Evolutionary conservation across 2,797 vertebrate genomes (phyloP), one percentile per base, ranked within the genome.

Genomic region (Sebastolobus altivelis): DNA sequence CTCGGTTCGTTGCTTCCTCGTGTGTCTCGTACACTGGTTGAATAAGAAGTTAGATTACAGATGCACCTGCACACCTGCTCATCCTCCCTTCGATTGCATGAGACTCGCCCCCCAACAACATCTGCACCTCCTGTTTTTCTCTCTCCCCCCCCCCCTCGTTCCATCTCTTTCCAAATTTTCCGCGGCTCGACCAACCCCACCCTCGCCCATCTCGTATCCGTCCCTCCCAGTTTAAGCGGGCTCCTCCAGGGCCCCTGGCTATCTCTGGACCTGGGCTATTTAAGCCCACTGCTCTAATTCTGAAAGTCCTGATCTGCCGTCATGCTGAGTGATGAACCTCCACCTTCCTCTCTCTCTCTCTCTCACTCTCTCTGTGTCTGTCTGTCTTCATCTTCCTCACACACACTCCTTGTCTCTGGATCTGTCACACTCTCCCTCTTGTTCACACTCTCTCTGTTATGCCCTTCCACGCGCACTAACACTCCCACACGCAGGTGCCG

Each of bases 241-340:
- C 89, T 93, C 92, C 93, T 91, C 79, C 71, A 76, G 92, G 92
- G 90, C 89, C 89, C 89, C 91, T 86, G 90, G 87, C 93, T 94
- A 95, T 94, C 93, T 94, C 89, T 94, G 93, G 91, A 93, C 93
- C 87, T 80, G 82, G 87, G 91, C 93, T 94, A 95, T 95, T 95
- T 95, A 90, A 94, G 92, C 94, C 93, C 94, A 92, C 93, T 93
- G 94, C 93, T 94, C 94, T 94, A 94, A 93, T 93, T 95, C 86
- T 90, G 90, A 93, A 92, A 92, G 92, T 88, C 88, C 92, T 88
- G 92, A 91, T 93, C 93, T 92, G 85, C 91, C 79, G 14, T 89
- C 90, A 89, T 82, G 81, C 86, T 89, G 88, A 91, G 87, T 92
- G 93, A 94, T 92, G 88, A 90, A 93, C 90, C 88, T 90, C 86